A percentile compares a stretch with the other conserved stretches of the same genome.
Conservation (phyloP, 2,113 vertebrate genomes). For the Sitta europaea region DNA sequence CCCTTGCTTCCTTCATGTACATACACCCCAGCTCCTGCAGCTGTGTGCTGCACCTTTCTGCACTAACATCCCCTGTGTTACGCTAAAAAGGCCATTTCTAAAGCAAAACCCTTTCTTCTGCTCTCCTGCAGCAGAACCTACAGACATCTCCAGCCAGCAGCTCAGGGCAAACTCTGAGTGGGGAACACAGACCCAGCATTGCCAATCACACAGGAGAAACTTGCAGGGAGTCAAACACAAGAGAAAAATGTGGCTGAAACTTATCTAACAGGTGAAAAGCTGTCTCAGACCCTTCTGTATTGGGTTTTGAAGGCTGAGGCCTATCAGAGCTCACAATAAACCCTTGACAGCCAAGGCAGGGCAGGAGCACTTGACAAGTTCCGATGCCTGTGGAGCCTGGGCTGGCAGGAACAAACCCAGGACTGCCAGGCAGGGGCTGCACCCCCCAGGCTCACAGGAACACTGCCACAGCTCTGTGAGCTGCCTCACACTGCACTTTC, state of each 20-base stretch:
- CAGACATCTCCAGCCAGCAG: neutral
- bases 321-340: neutral
- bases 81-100: neutral
- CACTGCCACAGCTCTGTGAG: neutral
- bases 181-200: neutral
- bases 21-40: neutral
- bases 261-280: neutral
- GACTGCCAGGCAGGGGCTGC: neutral
- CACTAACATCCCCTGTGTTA: neutral
- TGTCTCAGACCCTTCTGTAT: neutral
- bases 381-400: neutral
- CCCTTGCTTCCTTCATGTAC: neutral
- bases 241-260: neutral
- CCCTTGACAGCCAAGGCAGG: neutral
- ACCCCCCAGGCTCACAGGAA: neutral
- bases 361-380: accelerated
- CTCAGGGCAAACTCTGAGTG: neutral
- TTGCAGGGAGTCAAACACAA: neutral
- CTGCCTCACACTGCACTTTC: neutral
- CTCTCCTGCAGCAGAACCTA: neutral
- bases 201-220: neutral
- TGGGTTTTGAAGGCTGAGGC: neutral
- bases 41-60: neutral
- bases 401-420: neutral
- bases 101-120: neutral